Conservation (phyloP, 2,888 invertebrate species). For the Eristalis intricaria region DNA sequence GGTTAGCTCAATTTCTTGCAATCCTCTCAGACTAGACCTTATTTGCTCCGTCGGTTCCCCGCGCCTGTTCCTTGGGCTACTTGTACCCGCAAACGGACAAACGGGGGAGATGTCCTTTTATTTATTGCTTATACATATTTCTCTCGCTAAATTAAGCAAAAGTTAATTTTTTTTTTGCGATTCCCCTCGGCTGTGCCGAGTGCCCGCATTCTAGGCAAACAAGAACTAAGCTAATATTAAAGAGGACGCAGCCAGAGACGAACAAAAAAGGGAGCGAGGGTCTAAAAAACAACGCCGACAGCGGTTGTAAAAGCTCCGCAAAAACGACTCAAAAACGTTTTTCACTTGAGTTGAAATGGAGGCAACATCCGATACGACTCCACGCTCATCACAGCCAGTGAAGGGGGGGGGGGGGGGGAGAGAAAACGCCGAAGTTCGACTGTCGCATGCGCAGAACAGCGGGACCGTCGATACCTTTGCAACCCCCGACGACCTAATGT, state of each 20-base stretch:
- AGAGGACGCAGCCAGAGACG: slow-evolving; percentile 11
- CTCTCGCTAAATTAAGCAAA: slow-evolving; percentile 54
- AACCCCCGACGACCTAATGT: not conserved
- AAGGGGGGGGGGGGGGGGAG: too few relatives aligned
- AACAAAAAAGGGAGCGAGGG: not conserved
- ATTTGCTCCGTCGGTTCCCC: not conserved
- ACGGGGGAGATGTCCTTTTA: slow-evolving; percentile 4
- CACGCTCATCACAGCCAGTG: not conserved
- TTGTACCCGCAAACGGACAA: not conserved
- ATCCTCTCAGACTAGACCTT: not conserved
- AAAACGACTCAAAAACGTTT: slow-evolving; percentile 36
- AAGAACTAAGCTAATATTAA: slow-evolving; percentile 25
- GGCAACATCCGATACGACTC: not conserved
- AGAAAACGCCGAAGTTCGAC: too few relatives aligned
- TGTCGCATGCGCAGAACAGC: not conserved
- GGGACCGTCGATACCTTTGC: not conserved
- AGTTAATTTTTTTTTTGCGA: slow-evolving; percentile 43
- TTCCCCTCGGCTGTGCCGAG: slow-evolving; percentile 7
- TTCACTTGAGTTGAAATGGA: slow-evolving; percentile 13
- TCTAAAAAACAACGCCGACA: not conserved
- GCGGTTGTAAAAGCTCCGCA: slow-evolving; percentile 44
- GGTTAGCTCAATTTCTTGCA: slow-evolving; percentile 31
- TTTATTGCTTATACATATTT: slow-evolving; percentile 36
- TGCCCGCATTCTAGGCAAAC: slow-evolving; percentile 16
- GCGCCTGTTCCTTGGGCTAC: not conserved